Conservation (phyloP, 2,113 vertebrate species). For the Hemibagrus wyckioides region DNA sequence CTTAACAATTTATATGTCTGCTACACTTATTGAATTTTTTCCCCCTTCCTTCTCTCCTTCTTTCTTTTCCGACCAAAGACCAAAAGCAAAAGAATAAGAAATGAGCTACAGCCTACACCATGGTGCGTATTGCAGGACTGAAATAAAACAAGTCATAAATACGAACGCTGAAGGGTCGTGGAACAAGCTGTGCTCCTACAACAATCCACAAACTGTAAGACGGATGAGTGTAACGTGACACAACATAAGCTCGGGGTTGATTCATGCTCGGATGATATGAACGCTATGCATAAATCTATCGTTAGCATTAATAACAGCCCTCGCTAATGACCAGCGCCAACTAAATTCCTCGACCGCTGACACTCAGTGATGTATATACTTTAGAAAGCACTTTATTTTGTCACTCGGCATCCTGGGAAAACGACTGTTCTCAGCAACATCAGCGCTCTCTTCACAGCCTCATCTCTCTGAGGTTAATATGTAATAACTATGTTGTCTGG, state of each 20-base stretch:
- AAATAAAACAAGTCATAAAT: constrained; percentile 25
- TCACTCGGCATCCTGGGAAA: constrained; percentile 27
- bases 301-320: constrained; percentile 42
- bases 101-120: not conserved
- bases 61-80: not conserved
- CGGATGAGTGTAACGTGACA: not conserved
- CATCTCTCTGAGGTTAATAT: constrained; percentile 52
- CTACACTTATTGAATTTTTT: constrained; percentile 10
- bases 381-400: constrained; percentile 14
- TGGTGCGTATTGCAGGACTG: not conserved
- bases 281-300: constrained; percentile 4
- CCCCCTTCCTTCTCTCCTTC: not conserved
- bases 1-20: not conserved
- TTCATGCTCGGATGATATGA: constrained; percentile 9
- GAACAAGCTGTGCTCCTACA: not conserved
- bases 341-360: constrained; percentile 13
- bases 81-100: constrained; percentile 8
- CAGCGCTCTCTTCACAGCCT: not conserved
- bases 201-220: constrained; percentile 19
- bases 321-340: constrained; percentile 18
- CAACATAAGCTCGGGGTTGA: not conserved
- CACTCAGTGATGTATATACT: constrained; percentile 16
- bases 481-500: constrained; percentile 54
- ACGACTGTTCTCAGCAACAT: constrained; percentile 6
- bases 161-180: not conserved